Conservation (phyloP, 2,113 vertebrate genomes). For the Regulus satrapa region DNA sequence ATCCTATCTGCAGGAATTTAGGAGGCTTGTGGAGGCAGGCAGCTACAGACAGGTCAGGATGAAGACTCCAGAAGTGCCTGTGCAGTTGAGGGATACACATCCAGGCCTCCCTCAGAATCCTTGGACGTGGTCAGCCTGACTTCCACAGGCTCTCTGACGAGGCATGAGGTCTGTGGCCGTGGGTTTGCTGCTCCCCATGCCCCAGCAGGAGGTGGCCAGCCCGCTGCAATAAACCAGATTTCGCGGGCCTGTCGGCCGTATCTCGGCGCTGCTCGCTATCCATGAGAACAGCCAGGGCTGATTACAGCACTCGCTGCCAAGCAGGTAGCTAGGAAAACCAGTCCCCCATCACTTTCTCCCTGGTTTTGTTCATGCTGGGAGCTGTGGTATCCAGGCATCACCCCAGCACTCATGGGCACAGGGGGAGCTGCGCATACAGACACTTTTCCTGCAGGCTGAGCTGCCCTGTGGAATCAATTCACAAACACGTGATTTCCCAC, state of each 20-base stretch:
- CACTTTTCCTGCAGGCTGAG: accelerated
- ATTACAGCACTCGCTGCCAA: accelerated
- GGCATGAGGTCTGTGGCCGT: accelerated
- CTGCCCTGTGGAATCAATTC: accelerated
- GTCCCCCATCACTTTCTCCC: not conserved
- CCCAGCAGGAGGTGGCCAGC: accelerated
- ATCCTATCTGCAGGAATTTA: not conserved
- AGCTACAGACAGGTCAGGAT: not conserved
- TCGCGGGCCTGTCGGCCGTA: accelerated
- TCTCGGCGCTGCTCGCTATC: not conserved
- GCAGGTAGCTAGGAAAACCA: not conserved
- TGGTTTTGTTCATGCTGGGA: not conserved
- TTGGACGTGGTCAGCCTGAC: accelerated
- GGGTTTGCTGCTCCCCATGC: accelerated
- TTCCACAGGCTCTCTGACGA: not conserved
- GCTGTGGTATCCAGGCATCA: not conserved
- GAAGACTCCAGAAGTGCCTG: accelerated
- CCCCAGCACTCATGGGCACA: accelerated
- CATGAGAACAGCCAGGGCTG: accelerated
- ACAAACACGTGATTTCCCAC: not conserved
- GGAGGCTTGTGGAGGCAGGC: not conserved
- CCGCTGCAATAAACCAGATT: not conserved
- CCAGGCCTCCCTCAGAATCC: not conserved
- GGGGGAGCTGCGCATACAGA: accelerated
- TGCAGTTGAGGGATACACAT: accelerated